These are phyloP conservation scores for Lepilemur septentrionalis DNA, from an alignment of 2,797 vertebrate genomes.

Conservation along the genomic window DNA sequence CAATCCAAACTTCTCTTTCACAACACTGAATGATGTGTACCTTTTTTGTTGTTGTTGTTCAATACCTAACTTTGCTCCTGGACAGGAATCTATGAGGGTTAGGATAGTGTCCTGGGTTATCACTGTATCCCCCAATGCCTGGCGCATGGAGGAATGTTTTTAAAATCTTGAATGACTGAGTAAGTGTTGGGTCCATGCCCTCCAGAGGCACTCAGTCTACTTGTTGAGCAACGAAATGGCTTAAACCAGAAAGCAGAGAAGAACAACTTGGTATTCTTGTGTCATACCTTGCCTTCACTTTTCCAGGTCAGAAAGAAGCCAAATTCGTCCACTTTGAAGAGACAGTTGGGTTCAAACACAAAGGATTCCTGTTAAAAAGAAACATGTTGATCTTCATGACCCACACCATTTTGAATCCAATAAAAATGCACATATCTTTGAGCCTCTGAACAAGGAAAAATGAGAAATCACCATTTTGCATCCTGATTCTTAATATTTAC, in stretches of 20 bases:
- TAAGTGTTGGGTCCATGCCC: background rate
- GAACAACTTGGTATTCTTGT: background rate
- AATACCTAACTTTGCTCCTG: background rate
- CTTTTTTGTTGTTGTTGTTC: background rate
- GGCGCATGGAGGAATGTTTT: background rate
- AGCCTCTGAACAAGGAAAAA: conserved; percentile 14
- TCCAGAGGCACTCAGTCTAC: background rate
- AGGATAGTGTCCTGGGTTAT: background rate
- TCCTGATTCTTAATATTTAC: background rate
- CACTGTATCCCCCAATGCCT: background rate
- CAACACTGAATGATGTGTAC: background rate
- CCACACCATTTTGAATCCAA: background rate
- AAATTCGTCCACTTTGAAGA: conserved; percentile 96
- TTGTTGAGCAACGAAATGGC: background rate
- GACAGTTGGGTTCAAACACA: conserved; percentile 95
- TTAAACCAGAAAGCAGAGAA: background rate
- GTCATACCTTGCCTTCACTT: conserved; percentile 97
- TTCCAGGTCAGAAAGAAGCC: conserved; percentile 99
- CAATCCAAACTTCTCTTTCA: background rate
- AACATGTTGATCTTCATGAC: conserved; percentile 28
- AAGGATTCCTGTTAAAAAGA: conserved; percentile 92
- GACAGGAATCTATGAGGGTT: background rate
- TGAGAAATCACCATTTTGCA: background rate
- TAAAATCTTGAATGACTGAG: background rate
- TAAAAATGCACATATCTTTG: conserved; percentile 55